Percentiles rank a stretch among this genome's conserved stretches.
Conservation (phyloP, 1,140 invertebrate genomes). For the Caenorhabditis latens region DNA sequence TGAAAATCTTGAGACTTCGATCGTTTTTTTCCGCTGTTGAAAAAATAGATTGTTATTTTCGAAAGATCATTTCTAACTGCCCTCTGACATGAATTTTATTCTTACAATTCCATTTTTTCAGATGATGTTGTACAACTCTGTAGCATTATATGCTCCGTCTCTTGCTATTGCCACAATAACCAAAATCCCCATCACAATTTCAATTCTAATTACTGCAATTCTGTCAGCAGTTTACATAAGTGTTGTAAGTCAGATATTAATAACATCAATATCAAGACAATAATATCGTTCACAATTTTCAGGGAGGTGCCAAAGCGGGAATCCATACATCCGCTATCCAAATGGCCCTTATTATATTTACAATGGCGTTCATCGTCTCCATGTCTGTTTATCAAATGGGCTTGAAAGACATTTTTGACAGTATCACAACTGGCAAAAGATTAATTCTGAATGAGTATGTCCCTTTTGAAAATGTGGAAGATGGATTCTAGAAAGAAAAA, state of each 20-base stretch:
- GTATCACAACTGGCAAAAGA: constrained; percentile 29
- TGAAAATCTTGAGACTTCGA: no score
- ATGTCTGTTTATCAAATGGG: constrained; percentile 62
- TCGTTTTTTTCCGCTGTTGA: no score
- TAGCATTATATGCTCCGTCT: constrained; percentile 72
- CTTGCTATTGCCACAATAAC: constrained; percentile 67
- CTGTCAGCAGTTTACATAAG: constrained; percentile 71
- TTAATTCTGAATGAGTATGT: constrained; percentile 62
- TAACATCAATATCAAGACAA: neutral
- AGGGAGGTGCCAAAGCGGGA: constrained; percentile 73
- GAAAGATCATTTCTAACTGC: no score
- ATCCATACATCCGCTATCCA: constrained; percentile 73
- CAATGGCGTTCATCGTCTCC: constrained; percentile 65
- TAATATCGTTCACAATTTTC: neutral
- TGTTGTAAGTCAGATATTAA: constrained; percentile 57
- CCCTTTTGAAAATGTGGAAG: neutral
- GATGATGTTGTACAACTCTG: constrained; percentile 70
- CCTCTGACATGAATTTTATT: no score
- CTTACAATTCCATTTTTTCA: neutral
- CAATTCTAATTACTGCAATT: constrained; percentile 68
- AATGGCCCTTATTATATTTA: constrained; percentile 70
- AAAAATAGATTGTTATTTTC: no score
- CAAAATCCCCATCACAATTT: constrained; percentile 62
- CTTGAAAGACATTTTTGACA: constrained; percentile 35
- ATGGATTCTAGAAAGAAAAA: neutral